Conservation (phyloP, 2,113 vertebrate species). For the Ageneiosus marmoratus region DNA sequence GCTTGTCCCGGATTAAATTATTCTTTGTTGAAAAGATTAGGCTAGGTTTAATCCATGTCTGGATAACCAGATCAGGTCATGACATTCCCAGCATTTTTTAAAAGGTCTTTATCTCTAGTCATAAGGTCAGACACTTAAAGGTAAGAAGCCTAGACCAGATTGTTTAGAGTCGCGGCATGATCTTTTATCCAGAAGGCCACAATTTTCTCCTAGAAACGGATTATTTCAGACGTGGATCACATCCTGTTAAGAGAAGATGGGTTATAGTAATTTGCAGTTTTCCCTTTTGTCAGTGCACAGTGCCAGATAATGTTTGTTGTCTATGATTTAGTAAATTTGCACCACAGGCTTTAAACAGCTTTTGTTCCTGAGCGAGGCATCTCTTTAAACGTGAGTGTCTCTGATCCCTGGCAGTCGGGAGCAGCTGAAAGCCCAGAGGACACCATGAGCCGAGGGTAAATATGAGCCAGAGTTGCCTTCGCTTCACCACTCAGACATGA, state of each 20-base stretch:
- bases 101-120: constrained; percentile 20
- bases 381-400: background rate
- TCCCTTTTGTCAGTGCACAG: background rate
- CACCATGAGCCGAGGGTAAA: constrained; percentile 4
- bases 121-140: background rate
- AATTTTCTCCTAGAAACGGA: background rate
- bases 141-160: background rate
- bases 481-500: constrained; percentile 15
- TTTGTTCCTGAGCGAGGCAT: background rate
- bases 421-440: constrained; percentile 16
- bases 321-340: constrained; percentile 15
- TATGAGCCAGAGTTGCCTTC: constrained; percentile 17
- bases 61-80: background rate
- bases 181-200: background rate
- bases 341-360: background rate
- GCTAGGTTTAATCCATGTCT: constrained; percentile 15
- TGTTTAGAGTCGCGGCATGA: background rate
- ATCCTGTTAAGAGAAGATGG: background rate
- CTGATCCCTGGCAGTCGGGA: constrained; percentile 5
- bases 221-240: background rate
- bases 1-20: constrained; percentile 30
- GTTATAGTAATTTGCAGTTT: constrained; percentile 15
- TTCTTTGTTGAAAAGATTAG: constrained; percentile 36
- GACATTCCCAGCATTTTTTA: background rate
- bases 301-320: background rate